These are phyloP conservation scores for Columba livia DNA, from an alignment of 2,113 vertebrate genomes.

Conservation along the genomic window DNA sequence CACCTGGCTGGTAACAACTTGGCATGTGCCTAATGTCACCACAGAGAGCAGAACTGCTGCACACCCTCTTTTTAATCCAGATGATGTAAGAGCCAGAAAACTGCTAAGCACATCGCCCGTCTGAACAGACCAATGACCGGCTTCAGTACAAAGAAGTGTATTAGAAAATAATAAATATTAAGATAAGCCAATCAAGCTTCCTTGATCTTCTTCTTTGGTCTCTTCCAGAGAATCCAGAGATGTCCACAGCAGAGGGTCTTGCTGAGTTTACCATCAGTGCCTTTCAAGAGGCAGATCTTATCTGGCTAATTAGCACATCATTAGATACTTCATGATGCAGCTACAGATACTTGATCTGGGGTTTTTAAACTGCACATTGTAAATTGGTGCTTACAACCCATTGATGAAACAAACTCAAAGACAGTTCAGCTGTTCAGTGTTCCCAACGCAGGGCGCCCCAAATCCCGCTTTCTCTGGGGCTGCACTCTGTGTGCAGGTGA, in stretches of 20 bases:
- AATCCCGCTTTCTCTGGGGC: neutral
- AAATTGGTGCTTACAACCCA: neutral
- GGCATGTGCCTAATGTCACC: accelerated
- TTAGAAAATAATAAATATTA: neutral
- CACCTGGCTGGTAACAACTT: neutral
- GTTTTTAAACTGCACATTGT: neutral
- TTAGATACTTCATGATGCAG: neutral
- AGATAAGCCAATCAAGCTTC: neutral
- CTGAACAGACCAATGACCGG: neutral
- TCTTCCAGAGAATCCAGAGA: neutral
- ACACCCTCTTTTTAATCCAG: neutral
- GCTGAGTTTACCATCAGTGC: neutral
- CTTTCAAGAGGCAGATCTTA: neutral
- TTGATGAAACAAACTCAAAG: neutral
- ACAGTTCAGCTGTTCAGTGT: neutral
- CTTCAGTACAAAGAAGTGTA: neutral
- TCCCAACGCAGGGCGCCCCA: neutral
- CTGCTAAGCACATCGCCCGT: neutral
- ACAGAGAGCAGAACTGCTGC: neutral
- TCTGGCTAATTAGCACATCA: neutral
- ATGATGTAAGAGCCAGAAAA: neutral
- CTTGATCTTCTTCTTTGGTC: neutral
- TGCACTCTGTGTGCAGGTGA: neutral
- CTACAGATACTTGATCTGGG: neutral
- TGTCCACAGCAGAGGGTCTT: neutral